Conservation (phyloP, 2,888 invertebrate genomes). For the Lycia hirtaria region DNA sequence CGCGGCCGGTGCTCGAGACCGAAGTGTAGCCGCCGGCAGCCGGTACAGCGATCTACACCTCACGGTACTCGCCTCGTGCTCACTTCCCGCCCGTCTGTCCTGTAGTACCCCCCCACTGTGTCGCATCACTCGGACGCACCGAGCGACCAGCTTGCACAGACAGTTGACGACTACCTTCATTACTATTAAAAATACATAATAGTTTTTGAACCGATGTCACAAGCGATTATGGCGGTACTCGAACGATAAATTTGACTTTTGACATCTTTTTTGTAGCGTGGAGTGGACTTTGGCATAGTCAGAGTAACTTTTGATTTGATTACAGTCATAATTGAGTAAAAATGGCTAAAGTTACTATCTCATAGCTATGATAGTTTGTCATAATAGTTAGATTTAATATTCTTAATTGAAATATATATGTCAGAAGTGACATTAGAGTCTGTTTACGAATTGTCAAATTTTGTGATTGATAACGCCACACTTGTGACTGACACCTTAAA, state of each 20-base stretch:
- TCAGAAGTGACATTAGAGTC: neutral
- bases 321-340: no score
- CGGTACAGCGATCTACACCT: conserved; percentile 78
- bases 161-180: neutral
- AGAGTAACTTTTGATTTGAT: no score
- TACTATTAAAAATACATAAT: no score
- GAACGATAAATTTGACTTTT: no score
- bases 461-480: neutral
- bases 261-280: no score
- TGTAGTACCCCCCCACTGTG: neutral
- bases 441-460: neutral
- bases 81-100: neutral
- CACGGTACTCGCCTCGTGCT: conserved; percentile 69
- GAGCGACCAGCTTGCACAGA: neutral
- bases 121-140: neutral
- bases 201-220: no score
- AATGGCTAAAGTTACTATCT: no score
- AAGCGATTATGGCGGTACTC: no score
- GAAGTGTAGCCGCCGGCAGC: conserved; percentile 84
- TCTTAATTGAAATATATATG: no score
- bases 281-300: no score
- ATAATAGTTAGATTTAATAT: no score
- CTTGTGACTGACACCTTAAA: neutral
- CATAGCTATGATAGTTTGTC: no score
- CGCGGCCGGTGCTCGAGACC: conserved; percentile 82